Percentiles rank a stretch among this genome's conserved stretches.
phyloP scores from a whole-genome alignment of 2,113 vertebrate genomes.

The Myocastor coypus region DNA sequence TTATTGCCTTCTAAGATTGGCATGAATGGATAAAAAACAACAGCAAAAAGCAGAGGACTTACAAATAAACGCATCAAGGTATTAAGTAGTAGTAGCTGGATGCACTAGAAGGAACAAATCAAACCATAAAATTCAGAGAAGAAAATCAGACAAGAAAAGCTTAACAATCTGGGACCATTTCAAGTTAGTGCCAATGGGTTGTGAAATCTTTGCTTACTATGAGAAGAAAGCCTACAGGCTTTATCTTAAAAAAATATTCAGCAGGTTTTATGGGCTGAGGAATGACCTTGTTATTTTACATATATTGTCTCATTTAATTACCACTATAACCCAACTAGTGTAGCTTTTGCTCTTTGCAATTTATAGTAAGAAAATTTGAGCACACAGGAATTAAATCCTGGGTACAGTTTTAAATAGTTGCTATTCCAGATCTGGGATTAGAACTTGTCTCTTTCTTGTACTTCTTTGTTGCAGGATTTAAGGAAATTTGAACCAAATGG shows the following conservation, averaged over 20 bases:
- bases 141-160: slow-evolving; percentile 6
- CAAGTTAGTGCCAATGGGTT: not conserved
- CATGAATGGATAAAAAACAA: not conserved
- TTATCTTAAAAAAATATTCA: not conserved
- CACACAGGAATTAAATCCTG: not conserved
- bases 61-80: not conserved
- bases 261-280: not conserved
- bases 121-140: slow-evolving; percentile 23
- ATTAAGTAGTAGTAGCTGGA: not conserved
- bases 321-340: not conserved
- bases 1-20: not conserved
- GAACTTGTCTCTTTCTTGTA: not conserved
- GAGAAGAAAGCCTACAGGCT: not conserved
- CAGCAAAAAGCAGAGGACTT: not conserved
- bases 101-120: not conserved
- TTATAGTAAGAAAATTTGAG: not conserved
- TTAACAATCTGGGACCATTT: slow-evolving; percentile 8
- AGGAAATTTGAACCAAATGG: not conserved
- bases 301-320: not conserved
- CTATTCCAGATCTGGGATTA: not conserved
- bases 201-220: not conserved
- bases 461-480: slow-evolving; percentile 7
- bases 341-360: not conserved
- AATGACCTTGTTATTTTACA: not conserved
- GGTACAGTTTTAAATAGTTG: not conserved